Evolutionary conservation across 2,113 vertebrate species (phyloP).

Genomic region (Myanophis thanlyinensis): DNA sequence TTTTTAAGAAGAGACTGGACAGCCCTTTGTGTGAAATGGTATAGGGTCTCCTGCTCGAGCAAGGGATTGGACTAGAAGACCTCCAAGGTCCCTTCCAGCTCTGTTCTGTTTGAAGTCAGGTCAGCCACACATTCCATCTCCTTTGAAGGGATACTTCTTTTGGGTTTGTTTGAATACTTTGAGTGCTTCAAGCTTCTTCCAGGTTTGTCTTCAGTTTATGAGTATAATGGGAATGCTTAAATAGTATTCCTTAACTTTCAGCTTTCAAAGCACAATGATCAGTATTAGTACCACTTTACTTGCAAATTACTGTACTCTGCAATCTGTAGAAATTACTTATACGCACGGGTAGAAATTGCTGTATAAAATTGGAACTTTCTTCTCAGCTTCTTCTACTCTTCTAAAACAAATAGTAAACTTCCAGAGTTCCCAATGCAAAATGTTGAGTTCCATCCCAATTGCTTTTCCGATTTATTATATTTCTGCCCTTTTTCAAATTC

Average conservation of each 20-base stretch:
- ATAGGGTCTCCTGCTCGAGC: not conserved
- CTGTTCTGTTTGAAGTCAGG: not conserved
- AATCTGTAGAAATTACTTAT: not conserved
- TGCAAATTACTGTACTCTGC: not conserved
- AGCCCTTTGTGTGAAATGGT: not conserved
- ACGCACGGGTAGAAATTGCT: not conserved
- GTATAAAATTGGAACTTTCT: not conserved
- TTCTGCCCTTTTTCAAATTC: not conserved
- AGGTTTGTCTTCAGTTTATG: not conserved
- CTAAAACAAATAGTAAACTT: not conserved
- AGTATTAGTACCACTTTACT: not conserved
- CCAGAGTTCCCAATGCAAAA: not conserved
- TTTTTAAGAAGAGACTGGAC: not conserved
- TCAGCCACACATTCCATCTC: not conserved
- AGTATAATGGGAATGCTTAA: not conserved
- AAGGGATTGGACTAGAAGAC: not conserved
- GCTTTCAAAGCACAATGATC: not conserved
- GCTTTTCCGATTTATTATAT: not conserved
- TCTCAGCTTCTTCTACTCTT: not conserved
- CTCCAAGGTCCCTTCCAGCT: not conserved
- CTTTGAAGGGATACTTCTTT: not conserved
- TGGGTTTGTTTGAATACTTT: not conserved
- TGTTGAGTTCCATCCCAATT: not conserved
- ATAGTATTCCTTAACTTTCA: not conserved
- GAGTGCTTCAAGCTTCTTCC: not conserved